Percentiles rank a stretch among this genome's conserved stretches.
These are phyloP conservation scores for Metopia argyrocephala DNA, from an alignment of 2,888 invertebrate species.

Conservation along the genomic window DNA sequence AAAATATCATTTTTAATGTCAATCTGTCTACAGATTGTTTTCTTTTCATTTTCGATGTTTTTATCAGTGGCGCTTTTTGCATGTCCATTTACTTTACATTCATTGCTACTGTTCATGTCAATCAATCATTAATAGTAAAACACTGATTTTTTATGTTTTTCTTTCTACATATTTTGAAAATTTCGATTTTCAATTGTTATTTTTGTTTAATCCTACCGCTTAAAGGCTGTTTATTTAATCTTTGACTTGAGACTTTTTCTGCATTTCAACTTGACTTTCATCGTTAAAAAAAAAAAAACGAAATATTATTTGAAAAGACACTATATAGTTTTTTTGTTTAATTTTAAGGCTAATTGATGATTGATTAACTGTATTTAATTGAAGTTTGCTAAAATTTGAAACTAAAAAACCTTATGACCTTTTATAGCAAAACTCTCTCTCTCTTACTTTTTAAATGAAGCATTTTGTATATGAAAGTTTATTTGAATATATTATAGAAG, in stretches of 20 bases:
- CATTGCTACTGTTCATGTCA: constrained; percentile 58
- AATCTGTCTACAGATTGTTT: constrained; percentile 23
- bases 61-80: constrained; percentile 26
- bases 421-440: constrained; percentile 4
- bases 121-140: constrained; percentile 51
- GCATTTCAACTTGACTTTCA: constrained; percentile 46
- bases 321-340: constrained; percentile 19
- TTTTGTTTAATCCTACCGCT: constrained; percentile 54
- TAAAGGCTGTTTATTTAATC: constrained; percentile 55
- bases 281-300: constrained; percentile 24
- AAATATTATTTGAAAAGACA: constrained; percentile 2
- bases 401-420: constrained; percentile 33
- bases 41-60: neutral
- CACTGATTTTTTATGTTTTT: neutral
- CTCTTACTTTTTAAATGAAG: neutral
- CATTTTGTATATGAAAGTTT: no score
- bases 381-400: constrained; percentile 7
- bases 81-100: constrained; percentile 45
- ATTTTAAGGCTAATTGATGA: constrained; percentile 47
- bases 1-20: constrained; percentile 52
- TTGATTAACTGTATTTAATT: constrained; percentile 40
- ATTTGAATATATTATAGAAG: no score
- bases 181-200: constrained; percentile 33
- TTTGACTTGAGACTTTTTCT: constrained; percentile 51
- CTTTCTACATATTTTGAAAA: constrained; percentile 16